Conservation (phyloP, 2,113 vertebrate species). For the Cebidichthys violaceus region DNA sequence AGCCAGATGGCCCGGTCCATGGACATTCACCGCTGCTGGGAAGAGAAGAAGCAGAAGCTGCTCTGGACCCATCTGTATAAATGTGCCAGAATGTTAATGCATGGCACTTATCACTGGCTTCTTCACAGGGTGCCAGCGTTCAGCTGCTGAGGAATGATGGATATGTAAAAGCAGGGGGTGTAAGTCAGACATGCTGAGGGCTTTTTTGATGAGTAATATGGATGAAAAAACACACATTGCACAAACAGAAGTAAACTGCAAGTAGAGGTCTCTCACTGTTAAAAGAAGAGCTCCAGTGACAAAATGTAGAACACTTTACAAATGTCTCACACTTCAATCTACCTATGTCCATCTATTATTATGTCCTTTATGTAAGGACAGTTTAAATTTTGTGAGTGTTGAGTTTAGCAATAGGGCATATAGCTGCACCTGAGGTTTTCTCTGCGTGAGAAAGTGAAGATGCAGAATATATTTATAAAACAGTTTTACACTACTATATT, state of each 20-base stretch:
- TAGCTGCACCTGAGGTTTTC: neutral
- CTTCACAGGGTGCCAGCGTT: slow-evolving; percentile 43
- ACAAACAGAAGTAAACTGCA: slow-evolving; percentile 25
- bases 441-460: neutral
- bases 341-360: neutral
- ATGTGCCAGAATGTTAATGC: slow-evolving; percentile 58
- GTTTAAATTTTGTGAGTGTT: neutral
- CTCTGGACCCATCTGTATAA: slow-evolving; percentile 53
- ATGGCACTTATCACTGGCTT: slow-evolving; percentile 41
- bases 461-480: neutral
- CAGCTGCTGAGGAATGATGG: slow-evolving; percentile 28
- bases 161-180: slow-evolving; percentile 24
- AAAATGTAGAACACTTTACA: neutral
- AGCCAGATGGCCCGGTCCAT: slow-evolving; percentile 60
- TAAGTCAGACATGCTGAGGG: slow-evolving; percentile 13
- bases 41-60: slow-evolving; percentile 45
- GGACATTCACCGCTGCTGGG: slow-evolving; percentile 53
- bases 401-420: neutral
- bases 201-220: slow-evolving; percentile 49
- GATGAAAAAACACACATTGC: neutral
- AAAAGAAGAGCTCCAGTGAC: slow-evolving; percentile 4
- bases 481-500: neutral
- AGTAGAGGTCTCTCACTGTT: slow-evolving; percentile 19
- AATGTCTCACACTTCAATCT: neutral
- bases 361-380: neutral